Base-by-base conservation (phyloP, 2,113 vertebrate species). In the Anser brachyrhynchus region DNA sequence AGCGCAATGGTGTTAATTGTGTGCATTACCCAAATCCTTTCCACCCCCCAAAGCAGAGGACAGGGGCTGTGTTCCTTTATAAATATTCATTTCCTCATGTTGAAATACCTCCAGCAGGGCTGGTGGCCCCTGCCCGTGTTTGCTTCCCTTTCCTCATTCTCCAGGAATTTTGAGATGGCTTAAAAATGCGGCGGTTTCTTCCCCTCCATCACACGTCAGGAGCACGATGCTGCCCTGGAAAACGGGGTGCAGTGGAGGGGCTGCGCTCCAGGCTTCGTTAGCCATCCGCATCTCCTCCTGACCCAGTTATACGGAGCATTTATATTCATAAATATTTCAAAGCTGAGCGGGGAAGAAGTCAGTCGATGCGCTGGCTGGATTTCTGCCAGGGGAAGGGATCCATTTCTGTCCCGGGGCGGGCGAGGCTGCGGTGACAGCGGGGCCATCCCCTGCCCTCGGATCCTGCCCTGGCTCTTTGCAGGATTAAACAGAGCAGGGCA, bases 271-370 rank as follows among this genome's bases (percentile, higher is more conserved):
- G 1, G 76, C 75, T 90, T 87, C 2, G 0, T 16, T 84, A 78
- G 89, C 76, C 62, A 89, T 78, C 79, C 1, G 8, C 69, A 73
- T 96, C 94, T 96, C 94, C 94, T 96, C 90, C 92, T 93, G 94
- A 93, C 94, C 95, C 95, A 94, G 26, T 94, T 96, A 82, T 78
- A 49, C 69, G 46, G 72, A 70, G 93, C 90, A 91, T 93, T 94
- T 85, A 93, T 96, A 84, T 95, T 96, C 94, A 95, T 95, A 95
- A 95, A 95, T 90, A 95, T 87, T 96, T 94, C 58, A 96, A 92
- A 96, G 95, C 95, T 67, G 90, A 86, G 75, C 7, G 0, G 82
- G 88, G 92, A 93, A 80, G 90, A 28, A 94, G 87, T 52, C 55
- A 8, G 84, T 6, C 87, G 90, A 83, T 90, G 0, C 51, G 31